These are phyloP conservation scores for Acestrorhynchus altus DNA, from an alignment of 2,797 vertebrate genomes.

Conservation along the genomic window DNA sequence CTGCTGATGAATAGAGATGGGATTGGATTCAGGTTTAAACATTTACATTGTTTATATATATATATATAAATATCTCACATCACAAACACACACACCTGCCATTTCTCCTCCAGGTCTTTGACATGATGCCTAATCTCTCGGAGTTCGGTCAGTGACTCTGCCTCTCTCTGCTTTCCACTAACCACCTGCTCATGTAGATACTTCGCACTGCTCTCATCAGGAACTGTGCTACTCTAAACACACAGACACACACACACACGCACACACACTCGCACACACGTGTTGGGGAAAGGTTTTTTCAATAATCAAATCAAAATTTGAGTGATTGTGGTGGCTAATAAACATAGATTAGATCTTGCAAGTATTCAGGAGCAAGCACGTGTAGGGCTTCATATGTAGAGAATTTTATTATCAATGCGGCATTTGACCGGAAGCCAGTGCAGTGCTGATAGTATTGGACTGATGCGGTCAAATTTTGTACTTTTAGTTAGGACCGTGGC, in stretches of 20 bases:
- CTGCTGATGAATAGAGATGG: not conserved
- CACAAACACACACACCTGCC: conserved; percentile 23
- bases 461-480: no score
- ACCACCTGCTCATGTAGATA: conserved; percentile 37
- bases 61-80: not conserved
- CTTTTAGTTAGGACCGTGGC: no score
- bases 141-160: conserved; percentile 30
- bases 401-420: no score
- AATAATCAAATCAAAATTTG: no score
- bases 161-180: conserved; percentile 33
- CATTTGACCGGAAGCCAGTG: no score
- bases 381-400: no score
- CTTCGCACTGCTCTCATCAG: conserved; percentile 25
- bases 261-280: not conserved
- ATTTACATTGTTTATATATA: no score
- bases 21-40: not conserved
- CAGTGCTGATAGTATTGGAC: no score
- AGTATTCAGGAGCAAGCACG: no score
- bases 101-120: conserved; percentile 33
- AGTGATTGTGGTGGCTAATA: no score
- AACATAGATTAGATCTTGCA: no score
- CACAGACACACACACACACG: conserved; percentile 30
- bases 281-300: no score
- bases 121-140: conserved; percentile 21
- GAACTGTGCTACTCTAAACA: conserved; percentile 18